These are phyloP conservation scores for Drosophila obscura DNA, from an alignment of 1,140 invertebrate genomes.

Conservation along the genomic window DNA sequence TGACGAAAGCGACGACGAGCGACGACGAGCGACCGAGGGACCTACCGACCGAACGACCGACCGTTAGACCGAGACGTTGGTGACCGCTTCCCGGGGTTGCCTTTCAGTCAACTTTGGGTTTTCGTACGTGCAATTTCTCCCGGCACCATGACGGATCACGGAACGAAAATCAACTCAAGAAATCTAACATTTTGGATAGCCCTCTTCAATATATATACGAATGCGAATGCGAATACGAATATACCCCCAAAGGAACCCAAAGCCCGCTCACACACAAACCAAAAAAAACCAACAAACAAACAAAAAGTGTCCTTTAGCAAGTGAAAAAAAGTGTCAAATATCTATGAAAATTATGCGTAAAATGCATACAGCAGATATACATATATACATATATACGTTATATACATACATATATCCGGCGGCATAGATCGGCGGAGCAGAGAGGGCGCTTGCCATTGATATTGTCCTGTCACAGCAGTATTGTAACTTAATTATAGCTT, in stretches of 20 bases:
- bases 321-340: constrained; percentile 18
- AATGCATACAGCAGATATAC: constrained; percentile 15
- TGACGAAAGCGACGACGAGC: constrained; percentile 28
- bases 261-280: constrained; percentile 28
- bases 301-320: constrained; percentile 24
- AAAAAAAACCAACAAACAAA: constrained; percentile 82
- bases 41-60: neutral
- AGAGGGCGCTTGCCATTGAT: constrained; percentile 87
- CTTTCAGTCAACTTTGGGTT: constrained; percentile 83
- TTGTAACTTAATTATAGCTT: constrained; percentile 86
- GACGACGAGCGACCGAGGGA: constrained; percentile 2
- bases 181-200: constrained; percentile 14
- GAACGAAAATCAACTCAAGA: constrained; percentile 29
- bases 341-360: neutral
- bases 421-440: too few species aligned
- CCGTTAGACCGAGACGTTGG: constrained; percentile 24
- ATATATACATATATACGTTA: neutral
- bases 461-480: constrained; percentile 98
- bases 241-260: too few species aligned
- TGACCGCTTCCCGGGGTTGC: constrained; percentile 71
- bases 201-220: neutral
- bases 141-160: constrained; percentile 80
- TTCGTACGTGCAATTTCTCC: constrained; percentile 84
- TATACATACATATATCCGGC: neutral
- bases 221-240: too few species aligned